Conservation (phyloP, 2,888 invertebrate species). For the Tipula unca region DNA sequence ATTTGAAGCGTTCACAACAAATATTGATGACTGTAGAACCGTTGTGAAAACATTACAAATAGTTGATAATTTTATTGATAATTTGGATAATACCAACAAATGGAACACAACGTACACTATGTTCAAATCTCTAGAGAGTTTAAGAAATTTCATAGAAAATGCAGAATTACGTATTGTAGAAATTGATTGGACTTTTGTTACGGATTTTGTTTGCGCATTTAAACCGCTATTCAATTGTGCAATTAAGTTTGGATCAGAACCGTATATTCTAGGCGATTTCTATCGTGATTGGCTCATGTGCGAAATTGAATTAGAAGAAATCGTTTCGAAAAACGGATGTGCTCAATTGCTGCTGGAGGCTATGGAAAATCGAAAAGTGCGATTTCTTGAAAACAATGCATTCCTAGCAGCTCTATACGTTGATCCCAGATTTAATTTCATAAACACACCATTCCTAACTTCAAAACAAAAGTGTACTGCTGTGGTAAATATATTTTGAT, state of each 20-base stretch:
- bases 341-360: background rate
- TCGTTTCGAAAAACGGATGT: background rate
- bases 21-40: conserved; percentile 21
- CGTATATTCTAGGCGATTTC: background rate
- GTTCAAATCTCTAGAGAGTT: conserved; percentile 19
- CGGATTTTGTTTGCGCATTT: conserved; percentile 14
- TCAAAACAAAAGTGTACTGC: background rate
- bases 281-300: conserved; percentile 23
- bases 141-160: background rate
- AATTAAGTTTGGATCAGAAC: background rate
- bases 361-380: background rate
- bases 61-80: background rate
- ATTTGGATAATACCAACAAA: conserved; percentile 20
- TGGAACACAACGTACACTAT: conserved; percentile 24
- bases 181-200: background rate
- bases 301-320: conserved; percentile 22
- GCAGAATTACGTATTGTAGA: background rate
- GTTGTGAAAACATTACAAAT: conserved; percentile 14
- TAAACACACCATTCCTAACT: background rate
- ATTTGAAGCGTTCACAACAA: conserved; percentile 17
- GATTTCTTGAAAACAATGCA: background rate
- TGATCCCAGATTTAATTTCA: conserved; percentile 17
- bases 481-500: background rate
- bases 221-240: background rate
- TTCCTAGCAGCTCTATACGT: conserved; percentile 18